Conservation (phyloP, 2,888 invertebrate species). For the Drosophila pseudotalamancana region DNA sequence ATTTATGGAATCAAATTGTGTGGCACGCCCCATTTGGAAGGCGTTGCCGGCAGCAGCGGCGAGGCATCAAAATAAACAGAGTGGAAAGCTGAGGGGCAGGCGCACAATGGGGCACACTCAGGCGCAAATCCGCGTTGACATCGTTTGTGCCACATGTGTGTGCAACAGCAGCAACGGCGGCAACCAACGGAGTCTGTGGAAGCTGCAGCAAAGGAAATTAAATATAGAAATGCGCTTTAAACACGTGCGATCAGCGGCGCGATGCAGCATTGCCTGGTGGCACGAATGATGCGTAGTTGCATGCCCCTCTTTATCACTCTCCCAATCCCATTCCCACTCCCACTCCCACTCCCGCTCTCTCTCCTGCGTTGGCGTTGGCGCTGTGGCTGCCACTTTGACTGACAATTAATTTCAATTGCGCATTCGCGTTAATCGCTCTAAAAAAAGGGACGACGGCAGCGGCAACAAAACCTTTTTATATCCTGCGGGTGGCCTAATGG, state of each 20-base stretch:
- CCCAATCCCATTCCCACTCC: not conserved
- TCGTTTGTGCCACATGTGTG: constrained; percentile 71
- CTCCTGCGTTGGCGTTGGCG: constrained; percentile 26
- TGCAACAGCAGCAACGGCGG: constrained; percentile 25
- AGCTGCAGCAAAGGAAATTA: constrained; percentile 50
- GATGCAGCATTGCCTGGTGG: constrained; percentile 5
- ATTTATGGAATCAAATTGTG: constrained; percentile 67
- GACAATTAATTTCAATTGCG: constrained; percentile 80
- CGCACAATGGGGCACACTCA: constrained; percentile 12
- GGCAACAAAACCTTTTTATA: constrained; percentile 25
- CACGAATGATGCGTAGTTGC: constrained; percentile 8
- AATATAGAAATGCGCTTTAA: constrained; percentile 65
- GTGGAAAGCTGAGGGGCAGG: constrained; percentile 5
- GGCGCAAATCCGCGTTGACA: constrained; percentile 71
- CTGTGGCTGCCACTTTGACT: constrained; percentile 69
- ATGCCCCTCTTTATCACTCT: not conserved
- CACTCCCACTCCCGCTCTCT: not conserved
- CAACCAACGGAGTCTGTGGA: constrained; percentile 33
- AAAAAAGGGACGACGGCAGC: constrained; percentile 43
- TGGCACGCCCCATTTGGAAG: constrained; percentile 55
- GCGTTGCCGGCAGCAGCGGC: constrained; percentile 15
- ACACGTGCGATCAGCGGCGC: constrained; percentile 60
- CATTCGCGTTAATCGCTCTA: constrained; percentile 75
- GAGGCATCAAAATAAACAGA: constrained; percentile 24
- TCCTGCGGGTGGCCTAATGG: no score